Percentiles rank a stretch among this genome's conserved stretches.
These are phyloP conservation scores for Protonemura montana DNA, from an alignment of 2,888 invertebrate species.

Conservation along the genomic window DNA sequence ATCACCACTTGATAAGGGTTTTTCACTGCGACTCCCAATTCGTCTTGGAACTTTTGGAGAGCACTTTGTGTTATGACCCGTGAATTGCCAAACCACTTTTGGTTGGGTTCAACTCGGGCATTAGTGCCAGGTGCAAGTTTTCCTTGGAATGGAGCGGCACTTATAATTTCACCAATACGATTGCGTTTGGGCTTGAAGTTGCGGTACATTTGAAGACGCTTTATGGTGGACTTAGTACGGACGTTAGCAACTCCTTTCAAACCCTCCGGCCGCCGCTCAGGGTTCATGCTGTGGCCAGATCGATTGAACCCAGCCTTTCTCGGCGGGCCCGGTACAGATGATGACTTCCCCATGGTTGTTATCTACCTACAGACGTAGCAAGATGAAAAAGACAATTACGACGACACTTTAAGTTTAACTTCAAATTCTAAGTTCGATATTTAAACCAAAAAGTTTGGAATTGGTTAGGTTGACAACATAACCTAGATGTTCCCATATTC, in stretches of 20 bases:
- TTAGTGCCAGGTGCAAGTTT: constrained; percentile 86
- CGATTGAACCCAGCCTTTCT: constrained; percentile 85
- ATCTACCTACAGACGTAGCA: no score
- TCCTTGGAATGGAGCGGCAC: constrained; percentile 95
- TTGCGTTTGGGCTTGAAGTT: constrained; percentile 96
- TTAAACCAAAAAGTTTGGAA: no score
- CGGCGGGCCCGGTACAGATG: constrained; percentile 75
- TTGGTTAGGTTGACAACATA: no score
- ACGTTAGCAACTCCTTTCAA: constrained; percentile 85
- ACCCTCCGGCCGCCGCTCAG: constrained; percentile 80
- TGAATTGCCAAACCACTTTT: constrained; percentile 99
- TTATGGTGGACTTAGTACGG: constrained; percentile 92
- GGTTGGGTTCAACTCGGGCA: constrained; percentile 95
- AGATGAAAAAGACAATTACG: no score
- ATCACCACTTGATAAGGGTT: constrained; percentile 98
- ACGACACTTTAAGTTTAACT: no score
- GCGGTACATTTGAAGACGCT: constrained; percentile 96
- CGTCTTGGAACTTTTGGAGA: constrained; percentile 89
- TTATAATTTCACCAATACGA: constrained; percentile 86
- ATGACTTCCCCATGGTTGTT: constrained; percentile 76
- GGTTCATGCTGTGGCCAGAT: constrained; percentile 94
- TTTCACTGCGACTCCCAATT: constrained; percentile 91
- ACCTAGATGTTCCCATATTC: no score
- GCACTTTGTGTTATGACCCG: constrained; percentile 93
- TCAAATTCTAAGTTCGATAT: no score